These are phyloP conservation scores for Solea solea DNA, from an alignment of 2,113 vertebrate species.

Conservation along the genomic window DNA sequence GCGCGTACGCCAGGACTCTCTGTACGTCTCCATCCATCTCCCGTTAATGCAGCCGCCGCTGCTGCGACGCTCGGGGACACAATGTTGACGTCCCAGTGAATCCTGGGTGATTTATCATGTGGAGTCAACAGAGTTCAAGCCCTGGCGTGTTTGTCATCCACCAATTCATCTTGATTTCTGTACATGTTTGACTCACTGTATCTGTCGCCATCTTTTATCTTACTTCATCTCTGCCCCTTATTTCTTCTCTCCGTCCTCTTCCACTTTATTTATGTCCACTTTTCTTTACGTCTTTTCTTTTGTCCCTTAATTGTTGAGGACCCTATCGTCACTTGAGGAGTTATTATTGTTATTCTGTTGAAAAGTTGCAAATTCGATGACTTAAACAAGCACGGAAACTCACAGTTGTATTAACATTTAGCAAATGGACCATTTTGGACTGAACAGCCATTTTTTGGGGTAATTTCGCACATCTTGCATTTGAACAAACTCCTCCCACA, in stretches of 20 bases:
- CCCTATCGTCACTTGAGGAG: no score
- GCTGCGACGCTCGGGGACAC: constrained; percentile 56
- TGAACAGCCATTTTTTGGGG: no score
- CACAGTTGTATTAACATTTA: no score
- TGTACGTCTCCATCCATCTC: constrained; percentile 64
- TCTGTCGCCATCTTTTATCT: background rate
- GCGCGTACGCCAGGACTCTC: constrained; percentile 47
- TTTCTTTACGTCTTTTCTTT: background rate
- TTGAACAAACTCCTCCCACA: no score
- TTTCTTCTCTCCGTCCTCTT: background rate
- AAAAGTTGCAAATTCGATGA: no score
- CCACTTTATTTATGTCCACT: background rate
- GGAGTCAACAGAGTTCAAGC: constrained; percentile 30
- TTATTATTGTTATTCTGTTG: no score
- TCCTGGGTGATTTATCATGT: constrained; percentile 69
- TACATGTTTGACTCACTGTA: constrained; percentile 1
- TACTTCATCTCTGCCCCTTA: background rate
- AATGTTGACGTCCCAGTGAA: constrained; percentile 60
- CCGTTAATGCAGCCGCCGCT: constrained; percentile 55
- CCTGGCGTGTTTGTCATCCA: constrained; percentile 19
- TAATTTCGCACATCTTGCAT: no score
- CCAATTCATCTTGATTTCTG: constrained; percentile 33
- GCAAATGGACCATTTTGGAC: no score
- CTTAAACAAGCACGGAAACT: no score
- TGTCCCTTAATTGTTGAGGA: no score